Percentiles rank a stretch among this genome's conserved stretches.
These are phyloP conservation scores for Pelobates cultripes DNA, from an alignment of 2,797 vertebrate species.

Conservation along the genomic window DNA sequence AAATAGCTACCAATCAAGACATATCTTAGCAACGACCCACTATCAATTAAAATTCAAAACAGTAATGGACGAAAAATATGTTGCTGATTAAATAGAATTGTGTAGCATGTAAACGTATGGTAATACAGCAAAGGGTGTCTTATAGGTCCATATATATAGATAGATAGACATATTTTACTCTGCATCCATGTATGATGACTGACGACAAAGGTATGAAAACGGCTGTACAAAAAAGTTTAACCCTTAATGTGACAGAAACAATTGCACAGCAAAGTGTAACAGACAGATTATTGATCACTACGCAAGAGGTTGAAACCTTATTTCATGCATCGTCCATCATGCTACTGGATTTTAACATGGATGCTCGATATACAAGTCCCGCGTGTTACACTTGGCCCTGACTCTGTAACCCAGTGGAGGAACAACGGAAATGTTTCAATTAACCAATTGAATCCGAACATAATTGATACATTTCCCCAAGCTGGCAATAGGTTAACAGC, in stretches of 20 bases:
- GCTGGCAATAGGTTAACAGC: neutral
- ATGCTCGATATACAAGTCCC: conserved; percentile 31
- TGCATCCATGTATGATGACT: no score
- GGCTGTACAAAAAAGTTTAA: conserved; percentile 6
- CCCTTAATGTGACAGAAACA: neutral
- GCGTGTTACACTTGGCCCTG: conserved; percentile 30
- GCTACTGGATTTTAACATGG: conserved; percentile 30
- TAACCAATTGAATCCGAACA: conserved; percentile 16
- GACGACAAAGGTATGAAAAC: neutral
- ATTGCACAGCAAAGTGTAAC: conserved; percentile 15
- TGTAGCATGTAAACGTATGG: no score
- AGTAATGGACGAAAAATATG: no score
- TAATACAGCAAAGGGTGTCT: no score
- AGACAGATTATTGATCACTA: conserved; percentile 41
- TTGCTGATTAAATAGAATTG: no score
- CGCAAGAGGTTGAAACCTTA: conserved; percentile 46
- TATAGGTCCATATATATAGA: no score
- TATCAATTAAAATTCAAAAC: no score
- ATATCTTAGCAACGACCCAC: no score
- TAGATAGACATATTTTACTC: no score
- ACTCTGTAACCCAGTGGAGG: conserved; percentile 12
- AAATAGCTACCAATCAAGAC: no score
- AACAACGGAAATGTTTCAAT: conserved; percentile 17
- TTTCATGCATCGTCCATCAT: conserved; percentile 46
- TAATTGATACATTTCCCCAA: neutral